phyloP scores from a whole-genome alignment of 92 coral and sea anemone species.

The Epizoanthus ramosus region DNA sequence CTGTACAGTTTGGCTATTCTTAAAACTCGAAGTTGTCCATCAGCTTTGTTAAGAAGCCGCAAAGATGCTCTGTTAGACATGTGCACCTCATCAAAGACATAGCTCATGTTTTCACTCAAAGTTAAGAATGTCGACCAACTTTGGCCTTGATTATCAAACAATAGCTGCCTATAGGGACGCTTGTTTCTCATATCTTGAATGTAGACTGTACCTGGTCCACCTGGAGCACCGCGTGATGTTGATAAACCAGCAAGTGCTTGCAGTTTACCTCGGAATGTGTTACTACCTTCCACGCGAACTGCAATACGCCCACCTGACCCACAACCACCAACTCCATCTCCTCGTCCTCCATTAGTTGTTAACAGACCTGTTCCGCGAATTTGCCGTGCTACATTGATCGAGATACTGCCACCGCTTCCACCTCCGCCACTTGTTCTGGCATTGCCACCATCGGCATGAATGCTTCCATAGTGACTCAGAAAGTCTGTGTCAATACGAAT shows the following conservation, averaged over 20 bases:
- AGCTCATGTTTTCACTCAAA: slow-evolving; percentile 42
- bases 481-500: slow-evolving; percentile 45
- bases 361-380: slow-evolving; percentile 57
- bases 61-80: slow-evolving; percentile 57
- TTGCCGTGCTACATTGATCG: slow-evolving; percentile 41
- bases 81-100: slow-evolving; percentile 57
- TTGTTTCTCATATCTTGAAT: slow-evolving; percentile 53
- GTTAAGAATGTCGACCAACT: slow-evolving; percentile 58
- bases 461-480: slow-evolving; percentile 55
- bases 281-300: slow-evolving; percentile 33
- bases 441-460: slow-evolving; percentile 62
- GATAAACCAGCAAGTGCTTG: slow-evolving; percentile 58
- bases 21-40: slow-evolving; percentile 36
- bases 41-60: slow-evolving; percentile 44
- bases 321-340: slow-evolving; percentile 64
- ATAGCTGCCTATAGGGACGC: slow-evolving; percentile 53
- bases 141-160: slow-evolving; percentile 56
- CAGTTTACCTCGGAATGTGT: slow-evolving; percentile 54
- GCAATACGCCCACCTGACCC: slow-evolving; percentile 70
- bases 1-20: slow-evolving; percentile 47
- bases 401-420: slow-evolving; percentile 73
- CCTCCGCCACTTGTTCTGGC: slow-evolving; percentile 60
- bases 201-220: slow-evolving; percentile 68
- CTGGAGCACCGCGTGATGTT: slow-evolving; percentile 31
- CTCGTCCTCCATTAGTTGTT: slow-evolving; percentile 63